Evolutionary conservation across 2,888 invertebrate genomes (phyloP), one percentile per base, ranked within the genome.

Genomic region (Allygus modestus): DNA sequence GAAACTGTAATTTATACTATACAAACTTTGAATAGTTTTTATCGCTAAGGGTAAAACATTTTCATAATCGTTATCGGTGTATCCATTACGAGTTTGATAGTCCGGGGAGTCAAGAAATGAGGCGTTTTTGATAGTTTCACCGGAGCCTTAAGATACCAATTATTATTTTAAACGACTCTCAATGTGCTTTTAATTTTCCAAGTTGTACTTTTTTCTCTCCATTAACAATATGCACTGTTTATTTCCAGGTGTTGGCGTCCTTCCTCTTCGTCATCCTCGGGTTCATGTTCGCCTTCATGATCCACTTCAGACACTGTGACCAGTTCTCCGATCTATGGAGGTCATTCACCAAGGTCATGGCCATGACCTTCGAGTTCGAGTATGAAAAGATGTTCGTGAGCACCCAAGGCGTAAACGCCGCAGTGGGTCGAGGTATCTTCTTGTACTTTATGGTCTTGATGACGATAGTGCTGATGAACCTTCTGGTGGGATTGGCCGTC

Each of bases 341-440:
- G 20, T 91, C 93, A 0, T 88, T 93, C 0, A 91, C 92, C 23
- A 93, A 93, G 87, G 93, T 93, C 0, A 90, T 93, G 79, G 92
- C 92, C 23, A 93, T 93, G 93, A 92, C 92, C 0, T 92, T 92
- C 83, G 93, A 93, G 87, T 93, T 93, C 73, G 93, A 93, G 85
- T 93, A 93, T 87, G 86, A 85, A 28, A 90, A 91, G 4, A 88
- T 93, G 11, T 93, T 93, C 81, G 91, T 92, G 83, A 84, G 84
- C 51, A 83, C 84, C 11, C 88, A 90, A 85, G 89, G 91, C 86
- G 89, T 91, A 0, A 90, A 91, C 0, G 90, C 91, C 0, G 88
- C 91, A 51, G 89, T 93, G 41, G 91, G 92, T 0, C 90, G 93
- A 77, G 87, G 93, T 0, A 91, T 93, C 37, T 93, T 93, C 87